These are phyloP conservation scores for Proteles cristata DNA, from an alignment of 2,113 vertebrate species.

Conservation along the genomic window DNA sequence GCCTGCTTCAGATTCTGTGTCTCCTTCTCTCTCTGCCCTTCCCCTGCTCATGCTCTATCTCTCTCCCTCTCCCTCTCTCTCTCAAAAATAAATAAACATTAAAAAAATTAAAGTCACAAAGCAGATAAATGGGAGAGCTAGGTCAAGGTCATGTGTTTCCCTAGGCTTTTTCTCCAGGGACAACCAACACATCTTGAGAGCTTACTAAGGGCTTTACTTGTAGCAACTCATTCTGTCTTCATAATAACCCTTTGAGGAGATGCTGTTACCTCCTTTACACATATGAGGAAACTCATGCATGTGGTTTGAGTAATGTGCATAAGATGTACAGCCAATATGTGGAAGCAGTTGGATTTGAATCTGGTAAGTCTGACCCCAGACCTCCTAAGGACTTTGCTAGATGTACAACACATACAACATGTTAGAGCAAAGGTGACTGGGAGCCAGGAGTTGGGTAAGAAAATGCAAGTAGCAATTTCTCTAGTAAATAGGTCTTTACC, in stretches of 20 bases:
- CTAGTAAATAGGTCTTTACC: background rate
- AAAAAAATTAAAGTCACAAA: background rate
- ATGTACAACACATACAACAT: background rate
- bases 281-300: background rate
- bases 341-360: background rate
- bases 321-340: background rate
- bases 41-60: no score
- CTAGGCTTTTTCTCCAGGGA: background rate
- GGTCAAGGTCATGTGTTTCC: background rate
- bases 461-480: background rate
- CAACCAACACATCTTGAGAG: rapidly evolving
- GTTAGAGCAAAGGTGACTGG: background rate
- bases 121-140: background rate
- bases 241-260: background rate
- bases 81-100: no score
- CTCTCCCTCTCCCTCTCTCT: no score
- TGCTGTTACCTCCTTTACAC: background rate
- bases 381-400: background rate
- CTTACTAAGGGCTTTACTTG: background rate
- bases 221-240: background rate
- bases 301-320: background rate
- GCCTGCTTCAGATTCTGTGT: no score
- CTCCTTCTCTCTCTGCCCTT: no score
- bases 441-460: background rate
- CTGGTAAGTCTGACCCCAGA: background rate